Evolutionary conservation across 2,797 vertebrate genomes (phyloP), one percentile per base, ranked within the genome.

Genomic region (Borostomias antarcticus): DNA sequence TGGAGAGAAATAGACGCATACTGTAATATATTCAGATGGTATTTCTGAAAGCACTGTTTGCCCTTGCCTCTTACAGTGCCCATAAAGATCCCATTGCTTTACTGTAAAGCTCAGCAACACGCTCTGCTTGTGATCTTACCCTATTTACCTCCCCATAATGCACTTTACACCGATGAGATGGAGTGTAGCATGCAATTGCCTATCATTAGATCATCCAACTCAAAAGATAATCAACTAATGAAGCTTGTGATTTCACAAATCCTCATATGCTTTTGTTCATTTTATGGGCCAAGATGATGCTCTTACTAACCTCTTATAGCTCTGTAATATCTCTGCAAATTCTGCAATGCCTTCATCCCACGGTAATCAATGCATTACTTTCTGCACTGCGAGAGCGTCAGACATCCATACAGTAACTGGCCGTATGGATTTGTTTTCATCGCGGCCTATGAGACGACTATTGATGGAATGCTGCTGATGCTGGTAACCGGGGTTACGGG

Each of bases 401-500:
- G 35, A 26, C 76, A 47, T 33, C 1, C 62, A 37, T 62, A 5
- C 58, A 62, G 57, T 85, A 81, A 85, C 80, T 77, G 71, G 61
- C 65, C 9, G 59, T 19, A 62, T 71, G 63, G 58, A 59, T 78
- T 58, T 5, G 1, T 60, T 66, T 79, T 67, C 53, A 47, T 68
- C 5, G 68, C 33, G 67, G 47, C 57, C 62, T 54, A 67, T 19
- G 57, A 64, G 62, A 60, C 4, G 1, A 2, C 50, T 64, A 75
- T 67, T 45, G 77, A 79, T 74, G 56, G 68, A 79, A 79, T 64
- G 63, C 78, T 75, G 6, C 9, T 25, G 50, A 59, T 66, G 63
- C 66, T 48, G 86, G 80, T 82, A 77, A 78, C 79, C 78, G 80
- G 85, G 86, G 89, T 89, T 89, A 89, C 78, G 60, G 13, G 0